A percentile compares a stretch with the other conserved stretches of the same genome.
These are phyloP conservation scores for Ferrisia virgata DNA, from an alignment of 2,888 invertebrate species.

Conservation along the genomic window DNA sequence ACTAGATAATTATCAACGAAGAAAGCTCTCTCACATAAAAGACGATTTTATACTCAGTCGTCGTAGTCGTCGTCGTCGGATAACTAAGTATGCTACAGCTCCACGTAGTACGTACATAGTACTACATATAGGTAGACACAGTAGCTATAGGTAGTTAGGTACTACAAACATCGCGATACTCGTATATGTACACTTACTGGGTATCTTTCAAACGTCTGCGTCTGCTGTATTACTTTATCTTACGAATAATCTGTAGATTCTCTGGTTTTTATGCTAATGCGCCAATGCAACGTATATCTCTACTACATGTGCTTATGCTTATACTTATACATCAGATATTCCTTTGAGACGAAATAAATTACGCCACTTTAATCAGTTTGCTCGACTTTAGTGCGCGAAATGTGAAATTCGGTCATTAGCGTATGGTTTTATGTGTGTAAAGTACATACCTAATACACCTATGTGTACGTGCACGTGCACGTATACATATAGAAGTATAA, in stretches of 20 bases:
- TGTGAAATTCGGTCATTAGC: background rate
- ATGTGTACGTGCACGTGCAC: no score
- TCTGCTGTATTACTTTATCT: background rate
- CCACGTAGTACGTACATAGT: no score
- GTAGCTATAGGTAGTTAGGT: no score
- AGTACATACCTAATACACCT: no score
- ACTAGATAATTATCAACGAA: background rate
- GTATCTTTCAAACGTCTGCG: background rate
- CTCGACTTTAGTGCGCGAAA: background rate
- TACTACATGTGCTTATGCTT: background rate
- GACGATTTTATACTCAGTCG: background rate
- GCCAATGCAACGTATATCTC: background rate
- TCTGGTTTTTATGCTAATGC: background rate
- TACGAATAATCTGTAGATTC: background rate
- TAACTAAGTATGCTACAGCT: no score
- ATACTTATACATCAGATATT: background rate
- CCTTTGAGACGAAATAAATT: constrained; percentile 10
- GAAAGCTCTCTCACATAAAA: background rate
- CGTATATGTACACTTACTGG: background rate
- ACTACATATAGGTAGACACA: no score
- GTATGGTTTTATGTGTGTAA: background rate
- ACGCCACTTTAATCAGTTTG: constrained; percentile 1
- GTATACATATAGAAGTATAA: no score
- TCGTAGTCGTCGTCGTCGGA: background rate
- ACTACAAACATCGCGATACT: no score